These are phyloP conservation scores for Lates japonicus DNA, from an alignment of 2,797 vertebrate genomes.

Conservation along the genomic window DNA sequence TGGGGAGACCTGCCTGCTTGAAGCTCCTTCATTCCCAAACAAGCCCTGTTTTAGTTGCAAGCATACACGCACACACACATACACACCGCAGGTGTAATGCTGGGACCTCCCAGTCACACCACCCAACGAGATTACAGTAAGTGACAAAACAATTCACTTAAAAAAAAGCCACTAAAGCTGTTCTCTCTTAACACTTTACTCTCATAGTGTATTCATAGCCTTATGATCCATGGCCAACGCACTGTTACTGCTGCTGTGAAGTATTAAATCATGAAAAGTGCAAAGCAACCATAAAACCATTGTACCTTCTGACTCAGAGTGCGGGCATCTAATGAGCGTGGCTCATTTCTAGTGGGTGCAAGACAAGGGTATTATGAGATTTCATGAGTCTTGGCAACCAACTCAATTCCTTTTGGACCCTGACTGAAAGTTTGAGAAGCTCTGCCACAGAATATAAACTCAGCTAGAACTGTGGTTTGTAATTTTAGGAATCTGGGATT, in stretches of 20 bases:
- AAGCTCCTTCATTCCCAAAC: slow-evolving; percentile 65
- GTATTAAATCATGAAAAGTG: slow-evolving; percentile 60
- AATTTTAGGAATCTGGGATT: slow-evolving; percentile 69
- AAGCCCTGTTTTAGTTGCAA: slow-evolving; percentile 60
- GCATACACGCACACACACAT: slow-evolving; percentile 5
- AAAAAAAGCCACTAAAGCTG: slow-evolving; percentile 54
- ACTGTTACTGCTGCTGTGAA: slow-evolving; percentile 53
- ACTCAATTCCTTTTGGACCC: slow-evolving; percentile 46
- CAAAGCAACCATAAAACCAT: slow-evolving; percentile 56
- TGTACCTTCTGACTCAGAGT: slow-evolving; percentile 44
- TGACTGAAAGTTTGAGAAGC: slow-evolving; percentile 50
- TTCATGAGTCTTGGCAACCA: slow-evolving; percentile 63
- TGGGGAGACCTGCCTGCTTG: slow-evolving; percentile 66
- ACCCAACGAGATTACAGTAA: slow-evolving; percentile 75
- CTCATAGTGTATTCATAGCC: slow-evolving; percentile 52
- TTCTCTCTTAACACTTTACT: slow-evolving; percentile 66
- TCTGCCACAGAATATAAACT: slow-evolving; percentile 64
- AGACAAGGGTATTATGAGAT: slow-evolving; percentile 67
- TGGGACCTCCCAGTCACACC: slow-evolving; percentile 76
- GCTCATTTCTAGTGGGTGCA: slow-evolving; percentile 49
- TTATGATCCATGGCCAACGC: slow-evolving; percentile 71
- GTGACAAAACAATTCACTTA: slow-evolving; percentile 64
- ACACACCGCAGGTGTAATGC: slow-evolving; percentile 72
- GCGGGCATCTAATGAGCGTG: slow-evolving; percentile 51
- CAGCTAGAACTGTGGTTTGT: slow-evolving; percentile 62